These are phyloP conservation scores for Ennomos fuscantarius DNA, from an alignment of 2,888 invertebrate genomes.

Conservation along the genomic window DNA sequence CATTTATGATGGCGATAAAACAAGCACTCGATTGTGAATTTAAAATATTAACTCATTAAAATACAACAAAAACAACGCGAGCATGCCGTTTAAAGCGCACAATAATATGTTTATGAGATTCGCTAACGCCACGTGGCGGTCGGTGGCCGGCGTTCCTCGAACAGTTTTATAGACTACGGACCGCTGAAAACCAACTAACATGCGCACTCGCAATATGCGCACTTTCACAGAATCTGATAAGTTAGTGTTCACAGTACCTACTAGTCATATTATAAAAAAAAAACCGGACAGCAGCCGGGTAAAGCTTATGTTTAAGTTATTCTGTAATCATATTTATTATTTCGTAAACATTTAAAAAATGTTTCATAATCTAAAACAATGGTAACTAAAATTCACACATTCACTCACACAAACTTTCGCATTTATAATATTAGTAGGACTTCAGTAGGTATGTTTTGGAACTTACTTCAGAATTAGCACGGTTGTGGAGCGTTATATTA, in stretches of 20 bases:
- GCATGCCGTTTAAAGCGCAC: constrained; percentile 17
- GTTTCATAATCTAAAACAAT: no score
- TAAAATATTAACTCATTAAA: constrained; percentile 5
- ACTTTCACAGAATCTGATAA: constrained; percentile 59
- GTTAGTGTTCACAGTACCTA: constrained; percentile 18
- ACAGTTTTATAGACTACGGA: constrained; percentile 78
- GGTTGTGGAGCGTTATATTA: no score
- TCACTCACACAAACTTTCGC: no score
- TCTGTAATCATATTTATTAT: no score
- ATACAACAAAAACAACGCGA: neutral
- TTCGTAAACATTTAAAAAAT: no score
- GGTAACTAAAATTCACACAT: no score
- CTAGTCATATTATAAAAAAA: constrained; percentile 14
- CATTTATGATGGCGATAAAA: no score
- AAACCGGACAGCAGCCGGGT: no score
- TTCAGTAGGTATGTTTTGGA: no score
- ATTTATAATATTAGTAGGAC: no score
- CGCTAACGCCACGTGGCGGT: constrained; percentile 39
- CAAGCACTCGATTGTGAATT: neutral
- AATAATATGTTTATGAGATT: constrained; percentile 38
- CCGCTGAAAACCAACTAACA: constrained; percentile 77
- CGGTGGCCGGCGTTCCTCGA: constrained; percentile 71
- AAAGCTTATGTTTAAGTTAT: no score
- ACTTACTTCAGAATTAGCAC: no score
- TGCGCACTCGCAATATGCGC: constrained; percentile 57